phyloP scores from a whole-genome alignment of 2,113 vertebrate species.

The Lipophrys pholis region DNA sequence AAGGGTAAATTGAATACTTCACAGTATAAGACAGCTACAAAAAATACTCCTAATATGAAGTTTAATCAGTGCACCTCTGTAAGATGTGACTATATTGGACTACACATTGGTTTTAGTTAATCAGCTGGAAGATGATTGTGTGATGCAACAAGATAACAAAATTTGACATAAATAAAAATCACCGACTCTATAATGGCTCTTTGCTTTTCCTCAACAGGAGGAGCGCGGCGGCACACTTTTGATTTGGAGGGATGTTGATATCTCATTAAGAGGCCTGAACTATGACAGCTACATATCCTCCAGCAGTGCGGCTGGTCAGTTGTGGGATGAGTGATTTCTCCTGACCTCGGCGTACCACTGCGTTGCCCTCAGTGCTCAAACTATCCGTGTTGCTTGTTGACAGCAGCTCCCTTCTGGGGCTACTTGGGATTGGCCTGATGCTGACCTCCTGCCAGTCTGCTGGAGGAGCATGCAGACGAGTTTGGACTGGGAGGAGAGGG shows the following conservation, averaged over 20 bases:
- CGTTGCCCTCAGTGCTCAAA: conserved; percentile 65
- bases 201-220: not conserved
- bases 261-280: conserved; percentile 59
- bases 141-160: no score
- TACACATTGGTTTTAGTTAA: no score
- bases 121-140: no score
- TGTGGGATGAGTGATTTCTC: conserved; percentile 70
- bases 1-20: not conserved
- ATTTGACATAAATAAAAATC: no score
- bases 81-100: not conserved
- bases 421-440: conserved; percentile 49
- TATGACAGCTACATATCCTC: conserved; percentile 58
- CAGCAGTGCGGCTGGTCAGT: conserved; percentile 60
- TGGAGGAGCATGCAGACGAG: conserved; percentile 45
- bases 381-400: conserved; percentile 73
- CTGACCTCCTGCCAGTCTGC: conserved; percentile 74
- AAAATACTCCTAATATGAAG: not conserved
- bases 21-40: not conserved
- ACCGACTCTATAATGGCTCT: not conserved
- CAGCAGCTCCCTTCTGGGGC: conserved; percentile 71
- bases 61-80: not conserved
- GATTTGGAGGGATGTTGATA: conserved; percentile 19
- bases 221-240: not conserved
- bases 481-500: conserved; percentile 43
- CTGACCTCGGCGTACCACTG: conserved; percentile 62